These are phyloP conservation scores for Tetramorium parvispinum DNA, from an alignment of 1,140 invertebrate genomes.

Conservation along the genomic window DNA sequence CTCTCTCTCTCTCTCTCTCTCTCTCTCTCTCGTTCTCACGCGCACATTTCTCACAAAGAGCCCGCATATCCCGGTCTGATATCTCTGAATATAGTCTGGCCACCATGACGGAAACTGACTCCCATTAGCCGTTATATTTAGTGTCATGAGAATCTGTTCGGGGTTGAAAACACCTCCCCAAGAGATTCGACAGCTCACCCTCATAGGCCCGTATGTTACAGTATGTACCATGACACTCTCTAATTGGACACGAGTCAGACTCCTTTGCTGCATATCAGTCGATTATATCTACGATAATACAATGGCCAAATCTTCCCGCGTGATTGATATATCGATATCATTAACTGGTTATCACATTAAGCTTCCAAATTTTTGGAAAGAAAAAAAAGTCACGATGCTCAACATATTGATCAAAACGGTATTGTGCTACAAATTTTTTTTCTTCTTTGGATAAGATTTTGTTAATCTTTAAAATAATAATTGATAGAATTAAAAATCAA, in stretches of 20 bases:
- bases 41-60: slow-evolving; percentile 59
- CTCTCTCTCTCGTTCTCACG: not conserved
- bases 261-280: not conserved
- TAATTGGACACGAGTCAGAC: slow-evolving; percentile 56
- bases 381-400: not conserved
- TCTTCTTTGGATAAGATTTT: no score
- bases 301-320: not conserved
- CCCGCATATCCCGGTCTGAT: slow-evolving; percentile 71
- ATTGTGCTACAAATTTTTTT: not conserved
- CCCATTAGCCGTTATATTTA: slow-evolving; percentile 77
- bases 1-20: not conserved
- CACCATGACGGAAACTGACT: slow-evolving; percentile 74
- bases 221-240: slow-evolving; percentile 62
- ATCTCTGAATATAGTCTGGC: slow-evolving; percentile 58
- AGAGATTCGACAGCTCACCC: slow-evolving; percentile 60
- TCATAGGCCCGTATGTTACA: slow-evolving; percentile 73
- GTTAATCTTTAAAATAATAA: not conserved
- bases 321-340: slow-evolving; percentile 35
- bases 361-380: not conserved
- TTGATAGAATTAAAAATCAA: not conserved
- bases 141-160: slow-evolving; percentile 77
- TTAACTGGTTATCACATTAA: not conserved
- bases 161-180: slow-evolving; percentile 72
- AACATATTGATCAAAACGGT: not conserved
- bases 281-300: slow-evolving; percentile 22